A percentile compares a stretch with the other conserved stretches of the same genome.
phyloP scores from a whole-genome alignment of 92 coral and sea anemone species.

The Porites divaricata region DNA sequence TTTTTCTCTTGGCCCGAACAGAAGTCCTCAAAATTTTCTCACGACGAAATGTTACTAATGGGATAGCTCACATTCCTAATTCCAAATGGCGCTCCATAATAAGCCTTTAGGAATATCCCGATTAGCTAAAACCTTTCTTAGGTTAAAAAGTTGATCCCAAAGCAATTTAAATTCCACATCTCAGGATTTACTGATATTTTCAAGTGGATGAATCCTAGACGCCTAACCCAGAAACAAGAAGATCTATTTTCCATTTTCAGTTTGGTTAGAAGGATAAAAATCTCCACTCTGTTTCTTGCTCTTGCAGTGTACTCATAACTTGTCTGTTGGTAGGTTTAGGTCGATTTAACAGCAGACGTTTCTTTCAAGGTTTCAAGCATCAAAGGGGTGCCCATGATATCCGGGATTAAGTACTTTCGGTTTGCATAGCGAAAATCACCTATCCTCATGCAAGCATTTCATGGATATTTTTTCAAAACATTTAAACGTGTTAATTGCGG shows the following conservation, averaged over 20 bases:
- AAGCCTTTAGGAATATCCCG: neutral
- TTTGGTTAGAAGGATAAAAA: neutral
- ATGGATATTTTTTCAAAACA: constrained; percentile 28
- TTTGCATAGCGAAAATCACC: neutral
- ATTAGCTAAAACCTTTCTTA: constrained; percentile 5
- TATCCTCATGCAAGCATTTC: constrained; percentile 31
- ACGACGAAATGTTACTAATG: constrained; percentile 1
- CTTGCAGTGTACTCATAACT: neutral
- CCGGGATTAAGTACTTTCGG: constrained; percentile 20
- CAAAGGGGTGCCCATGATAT: neutral
- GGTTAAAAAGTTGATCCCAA: neutral
- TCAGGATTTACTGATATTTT: constrained; percentile 4
- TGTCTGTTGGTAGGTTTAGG: neutral
- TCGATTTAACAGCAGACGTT: neutral
- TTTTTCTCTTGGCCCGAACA: neutral
- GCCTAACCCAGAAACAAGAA: neutral
- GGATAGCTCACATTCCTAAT: constrained; percentile 34
- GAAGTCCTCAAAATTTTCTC: neutral
- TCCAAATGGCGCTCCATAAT: neutral
- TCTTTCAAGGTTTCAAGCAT: neutral
- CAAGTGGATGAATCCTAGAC: constrained; percentile 14
- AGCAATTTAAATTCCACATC: neutral
- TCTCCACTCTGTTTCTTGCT: neutral
- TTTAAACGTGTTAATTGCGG: constrained; percentile 49
- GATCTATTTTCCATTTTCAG: neutral